Conservation (phyloP, 2,888 invertebrate species). For the Drosophila nigritarsus region DNA sequence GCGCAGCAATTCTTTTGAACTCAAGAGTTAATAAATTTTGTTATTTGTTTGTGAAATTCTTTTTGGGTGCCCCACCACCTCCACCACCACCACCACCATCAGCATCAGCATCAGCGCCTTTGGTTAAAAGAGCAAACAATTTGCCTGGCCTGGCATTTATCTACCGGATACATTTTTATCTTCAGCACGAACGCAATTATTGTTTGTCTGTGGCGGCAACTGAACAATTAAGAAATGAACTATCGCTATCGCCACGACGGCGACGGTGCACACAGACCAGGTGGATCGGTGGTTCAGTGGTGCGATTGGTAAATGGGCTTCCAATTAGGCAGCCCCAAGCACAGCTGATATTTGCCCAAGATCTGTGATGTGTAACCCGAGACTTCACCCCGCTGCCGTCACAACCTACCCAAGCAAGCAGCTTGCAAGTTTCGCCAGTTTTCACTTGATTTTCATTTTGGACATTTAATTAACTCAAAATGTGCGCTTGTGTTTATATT, state of each 20-base stretch:
- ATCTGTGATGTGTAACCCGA: constrained; percentile 55
- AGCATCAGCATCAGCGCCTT: constrained; percentile 2
- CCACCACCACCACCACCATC: background rate
- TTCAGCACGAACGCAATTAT: constrained; percentile 66
- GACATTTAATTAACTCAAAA: constrained; percentile 71
- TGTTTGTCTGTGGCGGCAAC: constrained; percentile 63
- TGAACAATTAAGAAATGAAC: constrained; percentile 78
- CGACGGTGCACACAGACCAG: constrained; percentile 50
- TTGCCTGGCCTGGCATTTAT: constrained; percentile 60
- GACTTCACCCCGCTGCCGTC: background rate
- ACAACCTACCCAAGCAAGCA: background rate
- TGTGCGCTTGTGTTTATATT: constrained; percentile 52
- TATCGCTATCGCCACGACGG: constrained; percentile 59
- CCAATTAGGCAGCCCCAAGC: constrained; percentile 61
- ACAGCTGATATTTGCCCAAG: constrained; percentile 65
- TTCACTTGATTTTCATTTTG: constrained; percentile 55
- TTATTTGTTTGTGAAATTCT: constrained; percentile 73
- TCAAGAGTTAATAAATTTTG: constrained; percentile 72
- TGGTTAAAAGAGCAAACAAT: constrained; percentile 59
- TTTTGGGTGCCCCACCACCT: constrained; percentile 6
- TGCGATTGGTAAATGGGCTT: constrained; percentile 29
- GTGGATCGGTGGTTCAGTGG: constrained; percentile 31
- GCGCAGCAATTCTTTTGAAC: constrained; percentile 76
- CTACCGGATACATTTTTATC: constrained; percentile 80
- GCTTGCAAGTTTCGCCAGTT: constrained; percentile 46